These are phyloP conservation scores for Spicauda simplicius DNA, from an alignment of 2,888 invertebrate species.

Conservation along the genomic window DNA sequence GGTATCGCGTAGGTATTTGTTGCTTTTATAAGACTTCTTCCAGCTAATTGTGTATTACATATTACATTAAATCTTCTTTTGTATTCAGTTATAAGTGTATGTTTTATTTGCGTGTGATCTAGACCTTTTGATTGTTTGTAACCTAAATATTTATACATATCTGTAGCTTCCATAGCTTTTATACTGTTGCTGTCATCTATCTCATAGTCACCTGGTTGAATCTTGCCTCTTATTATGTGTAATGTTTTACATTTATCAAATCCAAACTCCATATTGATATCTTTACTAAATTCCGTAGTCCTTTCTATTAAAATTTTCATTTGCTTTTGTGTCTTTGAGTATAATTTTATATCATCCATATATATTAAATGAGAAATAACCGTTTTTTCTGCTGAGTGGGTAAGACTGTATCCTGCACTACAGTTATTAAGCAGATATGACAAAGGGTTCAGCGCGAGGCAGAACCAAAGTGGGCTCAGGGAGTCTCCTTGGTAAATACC, in stretches of 20 bases:
- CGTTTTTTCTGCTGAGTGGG: too few species aligned
- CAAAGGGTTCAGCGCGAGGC: conserved; percentile 6
- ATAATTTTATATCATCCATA: too few species aligned
- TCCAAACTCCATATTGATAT: background rate
- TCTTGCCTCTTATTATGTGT: background rate
- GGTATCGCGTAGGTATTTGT: background rate
- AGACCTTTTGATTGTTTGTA: too few species aligned
- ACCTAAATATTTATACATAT: too few species aligned
- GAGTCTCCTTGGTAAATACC: too few species aligned
- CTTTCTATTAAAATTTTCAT: background rate
- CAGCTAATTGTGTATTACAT: too few species aligned
- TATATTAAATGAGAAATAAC: too few species aligned
- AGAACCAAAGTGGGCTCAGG: too few species aligned
- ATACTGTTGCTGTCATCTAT: background rate
- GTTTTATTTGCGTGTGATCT: too few species aligned
- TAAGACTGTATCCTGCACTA: background rate
- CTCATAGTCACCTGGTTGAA: conserved; percentile 1
- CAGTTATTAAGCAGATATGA: background rate
- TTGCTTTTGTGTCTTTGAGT: background rate
- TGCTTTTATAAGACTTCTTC: background rate
- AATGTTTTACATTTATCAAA: conserved; percentile 9
- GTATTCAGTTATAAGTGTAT: too few species aligned
- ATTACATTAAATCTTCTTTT: too few species aligned
- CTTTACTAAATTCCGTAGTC: background rate
- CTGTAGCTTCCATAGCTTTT: conserved; percentile 2